Evolutionary conservation across 2,888 invertebrate species (phyloP), one percentile per base, ranked within the genome.

Genomic region (Creontiades dilutus): DNA sequence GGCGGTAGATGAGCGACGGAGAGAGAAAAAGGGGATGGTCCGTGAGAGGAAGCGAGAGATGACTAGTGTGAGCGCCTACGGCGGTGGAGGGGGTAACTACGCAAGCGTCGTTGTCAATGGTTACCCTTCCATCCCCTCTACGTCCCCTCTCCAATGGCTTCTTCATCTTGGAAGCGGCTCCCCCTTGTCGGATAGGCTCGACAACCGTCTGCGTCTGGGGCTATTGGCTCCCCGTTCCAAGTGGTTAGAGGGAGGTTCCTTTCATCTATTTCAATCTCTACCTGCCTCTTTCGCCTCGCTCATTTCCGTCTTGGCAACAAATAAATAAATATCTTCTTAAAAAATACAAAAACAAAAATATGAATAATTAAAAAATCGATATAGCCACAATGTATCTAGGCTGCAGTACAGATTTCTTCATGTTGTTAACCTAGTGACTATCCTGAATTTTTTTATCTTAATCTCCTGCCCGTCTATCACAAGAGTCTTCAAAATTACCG

Each of bases 51-150:
- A 46, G 78, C 3, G 78, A 2, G 78, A 46, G 78, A 46, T 80
- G 78, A 80, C 37, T 37, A 61, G 68, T 23, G 9, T 19, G 23
- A 68, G 68, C 68, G 68, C 68, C 13, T 19, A 27, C 52, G n/a
- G 82, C n/a, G 52, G 46, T 28, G 61, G 81, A 55, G 55, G 81
- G 78, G 80, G 46, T 55, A 80, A 89, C 80, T 55, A 61, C 89
- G 89, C 89, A 89, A 61, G 89, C 89, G 89, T 81, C 81, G 89
- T 89, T 47, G 81, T 81, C 89, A 89, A 81, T 89, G 89, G 89
- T 89, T 89, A 89, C 89, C 89, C 89, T 89, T 80, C 37, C 88
- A 52, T 78, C 88, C 80, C 80, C 76, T 19, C 78, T 28, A 82
- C 52, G 82, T 52, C n/a, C 16, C 86, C 86, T 55, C 68, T 88